phyloP scores from a whole-genome alignment of 1,140 invertebrate species.

The Lordiphosa clarofinis region DNA sequence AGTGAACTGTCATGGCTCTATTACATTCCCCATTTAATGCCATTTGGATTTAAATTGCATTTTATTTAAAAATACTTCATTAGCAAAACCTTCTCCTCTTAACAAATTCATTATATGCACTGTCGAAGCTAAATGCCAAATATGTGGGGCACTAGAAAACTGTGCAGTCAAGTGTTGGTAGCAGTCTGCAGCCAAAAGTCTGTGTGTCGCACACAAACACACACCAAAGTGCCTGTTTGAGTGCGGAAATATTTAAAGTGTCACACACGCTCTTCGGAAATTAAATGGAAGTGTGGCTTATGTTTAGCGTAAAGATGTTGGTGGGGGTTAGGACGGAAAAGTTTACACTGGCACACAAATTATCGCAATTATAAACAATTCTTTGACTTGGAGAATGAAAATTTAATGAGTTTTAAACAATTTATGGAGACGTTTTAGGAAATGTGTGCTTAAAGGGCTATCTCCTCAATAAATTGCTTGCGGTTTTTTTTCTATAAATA shows the following conservation, averaged over 20 bases:
- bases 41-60: conserved; percentile 68
- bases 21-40: conserved; percentile 52
- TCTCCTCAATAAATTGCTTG: too few species aligned
- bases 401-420: too few species aligned
- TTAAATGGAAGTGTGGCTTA: conserved; percentile 68
- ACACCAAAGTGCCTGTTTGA: conserved; percentile 52
- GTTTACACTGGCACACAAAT: neutral
- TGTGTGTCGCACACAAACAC: conserved; percentile 10
- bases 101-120: conserved; percentile 69
- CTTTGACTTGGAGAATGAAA: too few species aligned
- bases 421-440: too few species aligned
- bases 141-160: conserved; percentile 35
- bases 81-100: conserved; percentile 57
- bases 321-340: neutral
- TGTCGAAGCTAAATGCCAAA: conserved; percentile 21
- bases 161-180: conserved; percentile 34
- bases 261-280: conserved; percentile 71
- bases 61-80: conserved; percentile 67
- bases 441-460: too few species aligned
- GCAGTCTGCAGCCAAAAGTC: conserved; percentile 9
- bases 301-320: conserved; percentile 2
- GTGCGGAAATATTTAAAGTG: conserved; percentile 76
- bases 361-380: too few species aligned
- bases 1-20: conserved; percentile 4
- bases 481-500: too few species aligned